Evolutionary conservation across 1,140 invertebrate genomes (phyloP).

Genomic region (Bathynomus jamesi): DNA sequence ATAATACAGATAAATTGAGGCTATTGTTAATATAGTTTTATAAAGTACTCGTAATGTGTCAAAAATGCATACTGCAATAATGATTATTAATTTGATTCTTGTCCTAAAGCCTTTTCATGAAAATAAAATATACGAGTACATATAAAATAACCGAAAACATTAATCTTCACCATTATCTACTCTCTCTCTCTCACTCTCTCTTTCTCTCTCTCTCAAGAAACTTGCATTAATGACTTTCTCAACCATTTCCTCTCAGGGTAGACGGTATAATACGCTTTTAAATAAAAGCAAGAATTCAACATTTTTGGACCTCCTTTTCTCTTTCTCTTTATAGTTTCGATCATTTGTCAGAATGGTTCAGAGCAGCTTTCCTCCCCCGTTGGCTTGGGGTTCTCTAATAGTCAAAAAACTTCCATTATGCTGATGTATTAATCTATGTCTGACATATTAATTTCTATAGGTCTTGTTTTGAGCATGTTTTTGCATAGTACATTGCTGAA

Average conservation of each 20-base stretch:
- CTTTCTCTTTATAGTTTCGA: background rate
- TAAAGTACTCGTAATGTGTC: too few relatives aligned
- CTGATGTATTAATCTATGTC: background rate
- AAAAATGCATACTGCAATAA: too few relatives aligned
- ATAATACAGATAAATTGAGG: too few relatives aligned
- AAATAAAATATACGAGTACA: too few relatives aligned
- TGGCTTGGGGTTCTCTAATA: background rate
- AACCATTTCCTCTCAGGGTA: background rate
- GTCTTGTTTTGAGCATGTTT: too few relatives aligned
- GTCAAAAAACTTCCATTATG: background rate
- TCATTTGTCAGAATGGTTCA: background rate
- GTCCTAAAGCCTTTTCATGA: too few relatives aligned
- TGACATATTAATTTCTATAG: background rate
- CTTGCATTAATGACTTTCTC: conserved; percentile 1
- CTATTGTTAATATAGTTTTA: too few relatives aligned
- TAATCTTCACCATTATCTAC: too few relatives aligned
- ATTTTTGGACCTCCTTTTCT: background rate
- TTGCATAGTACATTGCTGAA: too few relatives aligned
- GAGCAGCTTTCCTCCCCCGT: background rate
- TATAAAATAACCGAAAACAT: too few relatives aligned
- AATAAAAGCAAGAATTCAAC: conserved; percentile 1
- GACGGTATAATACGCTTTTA: background rate
- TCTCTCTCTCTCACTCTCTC: too few relatives aligned
- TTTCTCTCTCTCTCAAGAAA: background rate
- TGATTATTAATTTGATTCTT: too few relatives aligned